Base-by-base conservation (phyloP, 1,140 invertebrate species). In the Thaumatotibia leucotreta region DNA sequence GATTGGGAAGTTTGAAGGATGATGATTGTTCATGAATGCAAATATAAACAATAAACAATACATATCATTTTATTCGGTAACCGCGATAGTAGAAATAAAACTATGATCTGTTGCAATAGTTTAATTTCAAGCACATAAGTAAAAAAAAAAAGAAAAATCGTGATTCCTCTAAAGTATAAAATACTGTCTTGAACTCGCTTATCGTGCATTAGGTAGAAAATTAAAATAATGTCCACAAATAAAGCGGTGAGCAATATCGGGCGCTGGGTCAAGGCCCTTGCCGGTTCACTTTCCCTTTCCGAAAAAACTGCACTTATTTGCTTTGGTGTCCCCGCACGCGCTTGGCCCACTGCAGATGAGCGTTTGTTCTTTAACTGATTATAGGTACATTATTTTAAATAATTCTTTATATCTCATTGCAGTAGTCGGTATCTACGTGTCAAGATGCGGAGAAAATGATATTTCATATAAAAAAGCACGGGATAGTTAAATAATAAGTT, bases 301-400 rank as follows among this genome's bases (percentile, higher is more conserved):
- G 39, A 45, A 58, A 58, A 58, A 58, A 58, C 52, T 58, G 24
- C 52, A 58, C 52, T 58, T 58, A 58, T 58, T 58, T 27, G 23
- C 50, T n/a, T 14, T 58, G 52, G 22, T 9, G 23, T 58, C 23
- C 50, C 23, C 52, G 23, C 11, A 29, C 24, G 52, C 23, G 23
- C 8, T 14, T 5, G 2, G 6, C 1, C 10, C 24, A n/a, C 4
- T 17, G 27, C 52, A 58, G 52, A 58, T n/a, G 23, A 14, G 52
- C 52, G 52, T 52, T 24, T 10, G 33, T 9, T 35, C 10, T 8
- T 4, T 33, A 5, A 10, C 4, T n/a, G 2, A 1, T 1, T 35
- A 0, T n/a, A 11, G 14, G 4, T n/a, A n/a, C 14, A n/a, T 1
- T 35, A n/a, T 35, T 1, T 35, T 35, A n/a, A n/a, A 0, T 9